Evolutionary conservation across 2,888 invertebrate species (phyloP).

Genomic region (Drosophila paranaensis): DNA sequence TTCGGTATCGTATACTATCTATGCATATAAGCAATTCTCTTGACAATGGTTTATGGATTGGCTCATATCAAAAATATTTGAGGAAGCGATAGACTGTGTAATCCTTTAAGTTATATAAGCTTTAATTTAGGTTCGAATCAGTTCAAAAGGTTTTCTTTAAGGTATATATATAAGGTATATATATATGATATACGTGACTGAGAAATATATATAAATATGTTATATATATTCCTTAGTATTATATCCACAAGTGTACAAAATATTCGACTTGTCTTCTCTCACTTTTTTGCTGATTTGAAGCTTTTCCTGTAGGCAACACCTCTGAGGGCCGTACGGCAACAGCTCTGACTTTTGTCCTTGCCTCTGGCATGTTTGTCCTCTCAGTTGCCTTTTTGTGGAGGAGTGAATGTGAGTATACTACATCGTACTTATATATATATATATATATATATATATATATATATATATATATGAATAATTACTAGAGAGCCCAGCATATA

Average conservation of each 20-base stretch:
- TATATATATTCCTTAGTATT: neutral
- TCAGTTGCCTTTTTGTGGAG: constrained; percentile 22
- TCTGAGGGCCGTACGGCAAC: constrained; percentile 51
- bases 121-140: too few species aligned
- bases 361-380: constrained; percentile 74
- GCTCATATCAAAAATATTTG: too few species aligned
- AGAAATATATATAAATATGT: too few species aligned
- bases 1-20: too few species aligned
- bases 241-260: neutral
- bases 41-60: too few species aligned
- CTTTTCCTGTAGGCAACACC: constrained; percentile 78
- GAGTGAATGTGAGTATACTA: neutral
- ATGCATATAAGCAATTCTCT: neutral
- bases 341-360: constrained; percentile 73
- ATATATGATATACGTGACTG: too few species aligned
- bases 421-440: neutral
- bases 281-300: constrained; percentile 73
- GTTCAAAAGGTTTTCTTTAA: too few species aligned
- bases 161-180: too few species aligned
- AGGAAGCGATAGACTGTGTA: too few species aligned
- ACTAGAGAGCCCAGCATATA: constrained; percentile 2
- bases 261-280: neutral
- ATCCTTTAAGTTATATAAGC: too few species aligned
- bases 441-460: constrained; percentile 7
- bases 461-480: constrained; percentile 26